Conservation (phyloP, 2,888 invertebrate genomes). For the Caprella mutica region DNA sequence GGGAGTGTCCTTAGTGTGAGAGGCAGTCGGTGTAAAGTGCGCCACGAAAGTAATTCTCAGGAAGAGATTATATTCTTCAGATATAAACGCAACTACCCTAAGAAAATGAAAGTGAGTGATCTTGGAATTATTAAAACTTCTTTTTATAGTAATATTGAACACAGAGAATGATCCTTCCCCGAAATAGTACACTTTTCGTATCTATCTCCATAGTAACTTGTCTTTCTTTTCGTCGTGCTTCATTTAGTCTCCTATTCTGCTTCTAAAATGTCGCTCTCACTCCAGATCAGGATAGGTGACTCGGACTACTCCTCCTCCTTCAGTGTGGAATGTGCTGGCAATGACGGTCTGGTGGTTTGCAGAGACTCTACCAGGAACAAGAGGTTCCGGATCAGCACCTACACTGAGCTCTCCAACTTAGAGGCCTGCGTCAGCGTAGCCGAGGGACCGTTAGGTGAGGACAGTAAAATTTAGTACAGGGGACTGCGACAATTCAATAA, state of each 20-base stretch:
- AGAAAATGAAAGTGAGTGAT: constrained; percentile 29
- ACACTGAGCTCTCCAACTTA: constrained; percentile 56
- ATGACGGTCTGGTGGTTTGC: constrained; percentile 59
- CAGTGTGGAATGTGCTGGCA: constrained; percentile 55
- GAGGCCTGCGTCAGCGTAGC: not conserved
- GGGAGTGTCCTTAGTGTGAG: constrained; percentile 68
- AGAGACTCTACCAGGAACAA: constrained; percentile 53
- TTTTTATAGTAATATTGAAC: not conserved
- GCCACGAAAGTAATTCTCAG: not conserved
- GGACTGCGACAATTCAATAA: no score
- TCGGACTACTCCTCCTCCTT: constrained; percentile 43
- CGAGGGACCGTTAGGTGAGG: constrained; percentile 5
- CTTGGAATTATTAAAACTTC: not conserved
- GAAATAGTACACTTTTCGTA: no score
- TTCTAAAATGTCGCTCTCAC: no score
- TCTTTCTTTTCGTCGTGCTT: no score
- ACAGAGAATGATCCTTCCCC: no score
- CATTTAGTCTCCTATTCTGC: no score
- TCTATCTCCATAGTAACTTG: no score
- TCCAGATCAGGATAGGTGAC: constrained; percentile 41
- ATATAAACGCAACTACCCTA: constrained; percentile 29
- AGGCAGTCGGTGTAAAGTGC: no score
- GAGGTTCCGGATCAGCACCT: constrained; percentile 60
- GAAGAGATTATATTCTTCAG: constrained; percentile 29
- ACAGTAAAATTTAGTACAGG: no score